phyloP scores from a whole-genome alignment of 92 coral and sea anemone species.

The Metridium senile region DNA sequence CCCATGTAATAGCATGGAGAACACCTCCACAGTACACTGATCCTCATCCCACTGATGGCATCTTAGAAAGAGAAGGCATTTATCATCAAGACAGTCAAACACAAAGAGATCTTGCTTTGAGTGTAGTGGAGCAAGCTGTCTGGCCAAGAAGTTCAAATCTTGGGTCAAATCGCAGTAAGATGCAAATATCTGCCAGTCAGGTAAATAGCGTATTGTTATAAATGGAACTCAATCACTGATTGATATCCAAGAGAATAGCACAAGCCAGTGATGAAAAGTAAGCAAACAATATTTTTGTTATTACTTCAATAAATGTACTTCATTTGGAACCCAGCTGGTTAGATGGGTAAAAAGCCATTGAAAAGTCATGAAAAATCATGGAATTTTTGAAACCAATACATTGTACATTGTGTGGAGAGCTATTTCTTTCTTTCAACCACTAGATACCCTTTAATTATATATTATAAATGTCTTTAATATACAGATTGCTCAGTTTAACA shows the following conservation, averaged over 20 bases:
- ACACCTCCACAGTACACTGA: slow-evolving; percentile 55
- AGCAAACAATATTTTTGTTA: too few relatives aligned
- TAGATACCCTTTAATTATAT: background rate
- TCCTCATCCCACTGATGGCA: slow-evolving; percentile 50
- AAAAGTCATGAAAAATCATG: too few relatives aligned
- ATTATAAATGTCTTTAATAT: background rate
- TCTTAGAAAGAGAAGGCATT: slow-evolving; percentile 81
- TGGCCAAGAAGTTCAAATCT: slow-evolving; percentile 84
- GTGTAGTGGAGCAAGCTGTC: slow-evolving; percentile 96
- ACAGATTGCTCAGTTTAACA: slow-evolving; percentile 84
- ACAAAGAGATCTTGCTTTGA: slow-evolving; percentile 89
- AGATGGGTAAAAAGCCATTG: too few relatives aligned
- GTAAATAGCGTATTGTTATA: slow-evolving; percentile 1
- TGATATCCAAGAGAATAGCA: too few relatives aligned
- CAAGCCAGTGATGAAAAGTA: too few relatives aligned
- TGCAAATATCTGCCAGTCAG: slow-evolving; percentile 30
- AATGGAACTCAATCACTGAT: too few relatives aligned
- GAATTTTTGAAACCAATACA: too few relatives aligned
- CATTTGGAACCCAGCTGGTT: too few relatives aligned
- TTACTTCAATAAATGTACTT: too few relatives aligned
- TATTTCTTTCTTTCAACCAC: background rate
- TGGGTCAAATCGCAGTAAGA: slow-evolving; percentile 52
- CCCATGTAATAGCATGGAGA: slow-evolving; percentile 93
- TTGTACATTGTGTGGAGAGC: too few relatives aligned
- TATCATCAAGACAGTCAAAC: slow-evolving; percentile 92